phyloP scores from a whole-genome alignment of 2,797 vertebrate species.

The Anableps anableps region DNA sequence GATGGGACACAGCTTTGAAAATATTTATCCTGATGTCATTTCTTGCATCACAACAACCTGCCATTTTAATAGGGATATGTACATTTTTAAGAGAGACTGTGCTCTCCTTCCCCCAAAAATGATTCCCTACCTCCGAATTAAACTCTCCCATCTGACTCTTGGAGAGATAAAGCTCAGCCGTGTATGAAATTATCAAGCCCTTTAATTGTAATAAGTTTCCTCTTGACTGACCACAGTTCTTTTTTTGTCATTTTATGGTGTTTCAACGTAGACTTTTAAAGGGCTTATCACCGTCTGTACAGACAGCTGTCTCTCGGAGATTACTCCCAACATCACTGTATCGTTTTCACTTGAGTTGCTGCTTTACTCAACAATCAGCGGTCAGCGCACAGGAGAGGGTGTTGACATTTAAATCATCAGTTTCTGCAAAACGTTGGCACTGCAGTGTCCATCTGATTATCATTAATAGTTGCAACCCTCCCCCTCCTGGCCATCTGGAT shows the following conservation, averaged over 20 bases:
- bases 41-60: background rate
- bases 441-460: conserved; percentile 45
- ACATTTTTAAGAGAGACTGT: background rate
- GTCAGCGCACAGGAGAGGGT: conserved; percentile 44
- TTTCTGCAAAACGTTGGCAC: conserved; percentile 51
- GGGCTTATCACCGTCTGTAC: conserved; percentile 36
- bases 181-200: conserved; percentile 54
- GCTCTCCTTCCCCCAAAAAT: conserved; percentile 5
- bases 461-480: conserved; percentile 48
- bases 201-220: conserved; percentile 40
- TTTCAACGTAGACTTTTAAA: conserved; percentile 41
- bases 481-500: conserved; percentile 56
- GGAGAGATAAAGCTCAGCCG: conserved; percentile 29
- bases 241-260: conserved; percentile 24
- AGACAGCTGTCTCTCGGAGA: conserved; percentile 51
- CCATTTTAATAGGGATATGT: background rate
- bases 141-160: conserved; percentile 35
- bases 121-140: background rate
- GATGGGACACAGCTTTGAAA: background rate
- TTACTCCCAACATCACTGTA: conserved; percentile 43
- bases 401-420: conserved; percentile 63
- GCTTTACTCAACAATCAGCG: conserved; percentile 41
- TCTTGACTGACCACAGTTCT: conserved; percentile 30
- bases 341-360: conserved; percentile 54
- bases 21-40: background rate